These are phyloP conservation scores for Drosophila triauraria DNA, from an alignment of 1,140 invertebrate species.

Conservation along the genomic window DNA sequence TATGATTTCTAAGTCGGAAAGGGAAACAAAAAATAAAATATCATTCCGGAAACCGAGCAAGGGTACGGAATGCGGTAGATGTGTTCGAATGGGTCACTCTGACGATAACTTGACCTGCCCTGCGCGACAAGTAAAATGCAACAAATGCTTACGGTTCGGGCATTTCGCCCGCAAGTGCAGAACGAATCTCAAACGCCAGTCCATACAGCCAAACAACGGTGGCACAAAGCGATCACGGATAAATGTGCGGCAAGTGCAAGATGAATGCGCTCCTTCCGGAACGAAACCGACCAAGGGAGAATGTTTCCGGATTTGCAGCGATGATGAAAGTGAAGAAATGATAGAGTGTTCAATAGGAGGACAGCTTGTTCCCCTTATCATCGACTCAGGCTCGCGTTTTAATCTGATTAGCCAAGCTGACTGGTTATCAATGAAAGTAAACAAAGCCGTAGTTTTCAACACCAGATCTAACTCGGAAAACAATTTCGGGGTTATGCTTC, in stretches of 20 bases:
- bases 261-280: not conserved
- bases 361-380: constrained; percentile 24
- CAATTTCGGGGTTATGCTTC: no score
- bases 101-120: no score
- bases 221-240: constrained; percentile 1
- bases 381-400: constrained; percentile 40
- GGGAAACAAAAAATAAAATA: constrained; percentile 22
- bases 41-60: constrained; percentile 7
- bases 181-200: no score
- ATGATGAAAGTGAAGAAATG: constrained; percentile 27
- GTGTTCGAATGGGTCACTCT: no score
- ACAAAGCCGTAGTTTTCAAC: no score
- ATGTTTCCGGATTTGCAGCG: constrained; percentile 27
- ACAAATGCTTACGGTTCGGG: no score
- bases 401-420: constrained; percentile 40
- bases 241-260: constrained; percentile 2
- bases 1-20: constrained; percentile 5
- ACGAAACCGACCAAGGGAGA: constrained; percentile 19
- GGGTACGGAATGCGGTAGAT: no score
- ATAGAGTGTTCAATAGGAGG: constrained; percentile 32
- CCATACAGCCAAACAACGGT: constrained; percentile 12
- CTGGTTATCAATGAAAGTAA: constrained; percentile 24
- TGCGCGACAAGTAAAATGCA: no score
- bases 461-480: no score
- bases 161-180: no score